A percentile compares a stretch with the other conserved stretches of the same genome.
Evolutionary conservation across 2,113 vertebrate genomes (phyloP).

Genomic region (Tupaia tana): DNA sequence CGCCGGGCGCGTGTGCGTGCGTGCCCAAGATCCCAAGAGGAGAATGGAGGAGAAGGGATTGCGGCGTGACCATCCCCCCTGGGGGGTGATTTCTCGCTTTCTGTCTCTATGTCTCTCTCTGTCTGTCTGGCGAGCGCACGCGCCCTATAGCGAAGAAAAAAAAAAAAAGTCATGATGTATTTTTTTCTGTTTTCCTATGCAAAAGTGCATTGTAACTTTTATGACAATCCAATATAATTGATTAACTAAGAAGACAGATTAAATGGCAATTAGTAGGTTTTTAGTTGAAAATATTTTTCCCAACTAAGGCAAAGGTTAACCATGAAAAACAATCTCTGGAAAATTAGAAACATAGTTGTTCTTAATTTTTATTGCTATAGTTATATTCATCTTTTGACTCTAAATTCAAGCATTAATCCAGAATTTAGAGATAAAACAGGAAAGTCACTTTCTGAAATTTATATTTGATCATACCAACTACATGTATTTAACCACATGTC

Average conservation of each 20-base stretch:
- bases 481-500: background rate
- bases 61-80: too few species aligned
- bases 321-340: background rate
- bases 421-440: background rate
- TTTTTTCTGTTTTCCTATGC: too few species aligned
- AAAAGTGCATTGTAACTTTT: too few species aligned
- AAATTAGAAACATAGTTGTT: background rate
- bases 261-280: background rate
- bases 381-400: background rate
- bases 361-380: background rate
- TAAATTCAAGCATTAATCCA: background rate
- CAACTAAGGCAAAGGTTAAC: background rate
- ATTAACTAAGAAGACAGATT: background rate
- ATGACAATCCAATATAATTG: background rate
- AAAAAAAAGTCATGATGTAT: background rate
- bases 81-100: too few species aligned
- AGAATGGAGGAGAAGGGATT: too few species aligned
- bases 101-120: too few species aligned
- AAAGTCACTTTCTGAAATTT: background rate
- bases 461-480: background rate
- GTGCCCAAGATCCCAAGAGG: too few species aligned
- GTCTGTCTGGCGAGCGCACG: too few species aligned
- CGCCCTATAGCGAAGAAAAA: too few species aligned
- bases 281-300: background rate
- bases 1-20: too few species aligned